Evolutionary conservation across 2,113 vertebrate species (phyloP), one percentile per base, ranked within the genome.

Genomic region (Vombatus ursinus): DNA sequence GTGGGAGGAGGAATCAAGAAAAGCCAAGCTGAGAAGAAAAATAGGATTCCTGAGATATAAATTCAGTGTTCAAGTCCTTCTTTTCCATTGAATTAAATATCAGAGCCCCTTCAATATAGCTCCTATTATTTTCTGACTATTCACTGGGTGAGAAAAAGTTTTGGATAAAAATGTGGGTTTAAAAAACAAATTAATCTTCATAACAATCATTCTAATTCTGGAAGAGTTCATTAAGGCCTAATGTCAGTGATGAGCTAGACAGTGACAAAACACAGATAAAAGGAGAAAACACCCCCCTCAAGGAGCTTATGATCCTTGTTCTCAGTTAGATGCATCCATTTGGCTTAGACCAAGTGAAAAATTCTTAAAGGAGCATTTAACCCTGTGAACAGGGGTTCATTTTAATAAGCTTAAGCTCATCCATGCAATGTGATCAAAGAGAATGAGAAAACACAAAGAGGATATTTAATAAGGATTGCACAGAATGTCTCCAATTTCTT

Each of bases 41-140:
- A 68, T 16, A 68, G 61, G 14, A 12, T 68, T 37, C 31, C 31
- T 37, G 0, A 37, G 31, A 99, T 8, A 97, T 99, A 89, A 99
- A 98, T 94, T 99, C 98, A 0, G 98, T 98, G 51, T 97, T 96
- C 92, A 98, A 97, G 96, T 99, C 99, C 84, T 98, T 98, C 52
- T 98, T 98, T 54, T 96, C 97, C 0, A 99, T 98, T n/a, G 96
- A 96, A 51, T 98, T 50, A 94, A 99, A 98, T 94, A 99, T 92
- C 49, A 99, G 94, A 14, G 98, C 97, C 93, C 99, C 94, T 96
- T 99, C 99, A 89, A 99, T 96, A 50, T 99, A 99, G 95, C 99
- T 99, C 50, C 98, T 98, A 37, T 98, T 97, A n/a, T 98, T 98
- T 97, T 98, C 98, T 52, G 96, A 98, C 95, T 97, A 98, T 95